These are phyloP conservation scores for Barbus barbus DNA, from an alignment of 2,113 vertebrate species.

Conservation along the genomic window DNA sequence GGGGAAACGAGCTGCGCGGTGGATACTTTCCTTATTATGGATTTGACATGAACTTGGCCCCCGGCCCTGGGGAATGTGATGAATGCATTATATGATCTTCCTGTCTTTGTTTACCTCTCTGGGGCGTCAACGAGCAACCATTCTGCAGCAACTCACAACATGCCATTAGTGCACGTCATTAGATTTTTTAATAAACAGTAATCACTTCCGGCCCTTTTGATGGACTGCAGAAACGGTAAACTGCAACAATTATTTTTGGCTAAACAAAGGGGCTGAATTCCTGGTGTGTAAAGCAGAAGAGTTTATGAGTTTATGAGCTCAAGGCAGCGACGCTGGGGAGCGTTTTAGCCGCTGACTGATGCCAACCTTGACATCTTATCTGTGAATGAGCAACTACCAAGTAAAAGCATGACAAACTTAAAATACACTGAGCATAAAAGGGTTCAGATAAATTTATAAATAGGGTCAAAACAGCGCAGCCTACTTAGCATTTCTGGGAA, in stretches of 20 bases:
- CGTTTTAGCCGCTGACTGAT: too few relatives aligned
- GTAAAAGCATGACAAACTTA: conserved; percentile 63
- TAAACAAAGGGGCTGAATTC: conserved; percentile 67
- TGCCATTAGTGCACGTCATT: conserved; percentile 73
- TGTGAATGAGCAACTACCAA: conserved; percentile 80
- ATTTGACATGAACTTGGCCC: conserved; percentile 96
- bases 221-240: conserved; percentile 76
- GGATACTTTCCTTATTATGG: conserved; percentile 91
- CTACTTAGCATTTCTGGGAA: not conserved
- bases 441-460: not conserved
- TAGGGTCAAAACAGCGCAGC: not conserved
- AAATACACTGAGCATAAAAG: not conserved
- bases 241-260: conserved; percentile 76
- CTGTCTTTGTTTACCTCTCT: conserved; percentile 95
- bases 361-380: conserved; percentile 85
- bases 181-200: conserved; percentile 58
- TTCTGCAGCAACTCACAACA: too few relatives aligned
- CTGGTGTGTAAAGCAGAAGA: conserved; percentile 69
- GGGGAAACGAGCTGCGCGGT: conserved; percentile 76
- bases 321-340: conserved; percentile 73
- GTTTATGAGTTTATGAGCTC: conserved; percentile 75
- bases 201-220: conserved; percentile 55
- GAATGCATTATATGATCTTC: conserved; percentile 98
- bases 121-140: conserved; percentile 77
- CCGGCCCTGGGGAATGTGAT: conserved; percentile 86